Evolutionary conservation across 1,140 invertebrate species (phyloP), one percentile per base, ranked within the genome.

Genomic region (Drosophila pallidifrons): DNA sequence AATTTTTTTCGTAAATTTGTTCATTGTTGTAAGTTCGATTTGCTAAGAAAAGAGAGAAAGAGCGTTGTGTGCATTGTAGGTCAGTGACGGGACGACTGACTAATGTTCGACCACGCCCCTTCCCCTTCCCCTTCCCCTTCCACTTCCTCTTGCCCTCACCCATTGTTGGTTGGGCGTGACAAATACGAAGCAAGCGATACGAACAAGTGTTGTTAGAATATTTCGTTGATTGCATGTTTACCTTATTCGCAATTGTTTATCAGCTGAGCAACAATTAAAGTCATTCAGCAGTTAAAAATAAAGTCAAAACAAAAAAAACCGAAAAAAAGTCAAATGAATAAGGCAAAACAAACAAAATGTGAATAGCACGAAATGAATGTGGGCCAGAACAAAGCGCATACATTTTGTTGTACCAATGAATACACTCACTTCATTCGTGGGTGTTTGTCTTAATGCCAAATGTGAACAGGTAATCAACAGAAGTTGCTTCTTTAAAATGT

Each of bases 211-310:
- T 57, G 43, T 41, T 67, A 15, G 59, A 65, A 54, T 51, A 67
- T 74, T 66, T 71, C 49, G 60, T 59, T 65, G 49, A 60, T 43
- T 58, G 46, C 49, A 58, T 55, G 15, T 49, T 60, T 46, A 15
- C 8, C 45, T 35, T 46, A 52, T 30, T 70, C 64, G 20, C 58
- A 73, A 63, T 65, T 72, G 80, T 80, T 74, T 83, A 83, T 76
- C 71, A 79, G 47, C 35, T 60, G 54, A 20, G 46, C 64, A 77
- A 77, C 82, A 85, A 77, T 83, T 73, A 58, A 46, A 59, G 61
- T n/a, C 82, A 85, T 83, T 85, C 77, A 85, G 28, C 57, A 43
- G 5, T 8, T n/a, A 35, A 35, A 55, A 41, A 45, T n/a, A 7
- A 25, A 25, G 11, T 10, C 25, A 28, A 32, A 5, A 54, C 43